These are phyloP conservation scores for Teleogryllus occipitalis DNA, from an alignment of 1,140 invertebrate genomes.

Conservation along the genomic window DNA sequence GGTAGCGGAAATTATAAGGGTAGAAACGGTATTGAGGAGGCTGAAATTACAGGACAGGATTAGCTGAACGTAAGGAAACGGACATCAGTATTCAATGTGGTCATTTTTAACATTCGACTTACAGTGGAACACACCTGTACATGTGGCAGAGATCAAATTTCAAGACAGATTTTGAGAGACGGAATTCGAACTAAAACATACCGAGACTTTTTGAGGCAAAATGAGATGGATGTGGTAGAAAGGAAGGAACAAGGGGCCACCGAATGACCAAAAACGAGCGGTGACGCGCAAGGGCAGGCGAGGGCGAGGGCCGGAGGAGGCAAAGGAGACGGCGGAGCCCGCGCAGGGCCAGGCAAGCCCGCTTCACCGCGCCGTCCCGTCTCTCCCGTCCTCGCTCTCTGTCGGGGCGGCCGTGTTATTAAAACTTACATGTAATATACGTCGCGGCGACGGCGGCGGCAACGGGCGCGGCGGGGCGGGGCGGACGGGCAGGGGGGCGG, in stretches of 20 bases:
- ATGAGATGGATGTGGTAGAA: too few species aligned
- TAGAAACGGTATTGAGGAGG: not conserved
- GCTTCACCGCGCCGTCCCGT: not conserved
- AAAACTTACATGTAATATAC: slow-evolving; percentile 6
- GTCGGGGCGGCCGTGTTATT: not conserved
- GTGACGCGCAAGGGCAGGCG: too few species aligned
- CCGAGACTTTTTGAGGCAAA: too few species aligned
- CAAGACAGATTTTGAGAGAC: not conserved
- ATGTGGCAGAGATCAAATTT: not conserved
- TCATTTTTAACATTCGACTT: too few species aligned
- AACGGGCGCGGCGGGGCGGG: not conserved
- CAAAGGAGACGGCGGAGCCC: not conserved
- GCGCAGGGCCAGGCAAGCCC: not conserved
- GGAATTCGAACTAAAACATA: too few species aligned
- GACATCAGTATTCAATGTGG: too few species aligned
- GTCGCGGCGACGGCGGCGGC: not conserved
- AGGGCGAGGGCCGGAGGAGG: not conserved
- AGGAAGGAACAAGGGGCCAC: too few species aligned
- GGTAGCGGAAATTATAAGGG: not conserved
- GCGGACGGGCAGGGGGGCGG: not conserved
- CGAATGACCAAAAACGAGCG: too few species aligned
- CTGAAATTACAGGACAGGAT: too few species aligned
- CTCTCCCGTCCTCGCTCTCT: not conserved
- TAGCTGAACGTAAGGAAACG: too few species aligned
- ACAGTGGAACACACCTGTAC: too few species aligned